phyloP scores from a whole-genome alignment of 2,113 vertebrate species.

The Sylvilagus bachmani region DNA sequence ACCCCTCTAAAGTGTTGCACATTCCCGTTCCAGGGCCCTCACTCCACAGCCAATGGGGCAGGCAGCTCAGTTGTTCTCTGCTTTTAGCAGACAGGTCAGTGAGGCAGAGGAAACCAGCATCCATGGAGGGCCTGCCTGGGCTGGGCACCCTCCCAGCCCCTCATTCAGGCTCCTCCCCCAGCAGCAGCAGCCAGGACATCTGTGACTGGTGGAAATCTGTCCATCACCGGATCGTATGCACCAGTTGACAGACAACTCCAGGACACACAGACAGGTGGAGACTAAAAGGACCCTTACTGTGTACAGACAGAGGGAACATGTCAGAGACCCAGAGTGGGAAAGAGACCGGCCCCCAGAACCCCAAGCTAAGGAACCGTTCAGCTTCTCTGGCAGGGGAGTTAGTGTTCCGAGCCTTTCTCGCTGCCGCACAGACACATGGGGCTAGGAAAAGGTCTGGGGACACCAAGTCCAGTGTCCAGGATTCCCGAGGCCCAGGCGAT shows the following conservation, averaged over 20 bases:
- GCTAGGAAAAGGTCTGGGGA: background rate
- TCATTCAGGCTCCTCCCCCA: background rate
- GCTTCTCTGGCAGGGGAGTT: background rate
- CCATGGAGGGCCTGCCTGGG: background rate
- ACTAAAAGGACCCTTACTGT: background rate
- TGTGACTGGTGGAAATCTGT: background rate
- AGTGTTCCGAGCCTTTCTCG: background rate
- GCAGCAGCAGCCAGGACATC: background rate
- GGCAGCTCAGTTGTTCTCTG: background rate
- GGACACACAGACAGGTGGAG: background rate
- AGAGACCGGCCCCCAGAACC: background rate
- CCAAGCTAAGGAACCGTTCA: background rate
- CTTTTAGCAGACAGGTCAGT: background rate
- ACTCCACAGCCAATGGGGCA: background rate
- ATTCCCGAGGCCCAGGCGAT: background rate
- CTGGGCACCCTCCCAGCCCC: background rate
- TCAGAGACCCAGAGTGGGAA: background rate
- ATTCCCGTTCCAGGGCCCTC: fast-evolving
- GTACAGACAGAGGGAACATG: too few species aligned
- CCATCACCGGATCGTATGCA: too few species aligned
- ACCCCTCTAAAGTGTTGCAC: background rate
- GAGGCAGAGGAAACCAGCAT: background rate
- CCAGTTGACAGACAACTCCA: background rate
- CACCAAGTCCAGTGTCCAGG: background rate
- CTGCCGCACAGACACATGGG: background rate